Conservation (phyloP, 2,113 vertebrate species). For the Clarias batrachus region DNA sequence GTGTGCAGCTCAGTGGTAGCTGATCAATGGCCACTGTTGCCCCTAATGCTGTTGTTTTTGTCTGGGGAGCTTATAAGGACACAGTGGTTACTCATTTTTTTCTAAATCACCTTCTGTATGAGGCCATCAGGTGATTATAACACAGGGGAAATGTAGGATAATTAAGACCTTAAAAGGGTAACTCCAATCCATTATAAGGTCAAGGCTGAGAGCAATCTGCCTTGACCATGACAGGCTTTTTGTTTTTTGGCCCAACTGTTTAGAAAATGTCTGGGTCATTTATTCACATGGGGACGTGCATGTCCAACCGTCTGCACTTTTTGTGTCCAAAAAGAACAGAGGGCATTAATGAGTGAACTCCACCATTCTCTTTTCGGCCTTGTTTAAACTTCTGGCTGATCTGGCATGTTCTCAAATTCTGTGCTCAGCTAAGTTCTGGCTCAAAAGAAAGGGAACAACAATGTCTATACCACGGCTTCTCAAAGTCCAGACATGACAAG, state of each 20-base stretch:
- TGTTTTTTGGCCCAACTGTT: background rate
- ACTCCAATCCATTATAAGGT: background rate
- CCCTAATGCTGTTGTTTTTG: background rate
- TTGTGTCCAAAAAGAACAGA: constrained; percentile 3
- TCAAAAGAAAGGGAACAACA: background rate
- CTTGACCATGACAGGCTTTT: background rate
- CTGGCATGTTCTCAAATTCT: constrained; percentile 23
- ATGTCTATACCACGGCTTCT: background rate
- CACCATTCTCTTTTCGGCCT: constrained; percentile 23
- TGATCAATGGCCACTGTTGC: background rate
- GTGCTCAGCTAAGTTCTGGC: constrained; percentile 34
- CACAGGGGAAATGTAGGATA: background rate
- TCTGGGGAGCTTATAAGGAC: background rate
- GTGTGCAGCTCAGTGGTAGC: background rate
- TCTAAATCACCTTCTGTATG: background rate
- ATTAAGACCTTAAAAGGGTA: background rate
- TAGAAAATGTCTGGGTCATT: constrained; percentile 14
- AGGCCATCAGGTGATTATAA: background rate
- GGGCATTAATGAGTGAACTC: constrained; percentile 38
- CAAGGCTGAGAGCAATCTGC: background rate
- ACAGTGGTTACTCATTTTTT: background rate
- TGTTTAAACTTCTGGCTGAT: background rate
- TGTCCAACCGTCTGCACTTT: constrained; percentile 9
- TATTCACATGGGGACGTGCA: constrained; percentile 12
- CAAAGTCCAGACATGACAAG: too few relatives aligned